Percentiles rank a stretch among this genome's conserved stretches.
phyloP scores from a whole-genome alignment of 2,888 invertebrate genomes.

The Pristionchus arcanus region DNA sequence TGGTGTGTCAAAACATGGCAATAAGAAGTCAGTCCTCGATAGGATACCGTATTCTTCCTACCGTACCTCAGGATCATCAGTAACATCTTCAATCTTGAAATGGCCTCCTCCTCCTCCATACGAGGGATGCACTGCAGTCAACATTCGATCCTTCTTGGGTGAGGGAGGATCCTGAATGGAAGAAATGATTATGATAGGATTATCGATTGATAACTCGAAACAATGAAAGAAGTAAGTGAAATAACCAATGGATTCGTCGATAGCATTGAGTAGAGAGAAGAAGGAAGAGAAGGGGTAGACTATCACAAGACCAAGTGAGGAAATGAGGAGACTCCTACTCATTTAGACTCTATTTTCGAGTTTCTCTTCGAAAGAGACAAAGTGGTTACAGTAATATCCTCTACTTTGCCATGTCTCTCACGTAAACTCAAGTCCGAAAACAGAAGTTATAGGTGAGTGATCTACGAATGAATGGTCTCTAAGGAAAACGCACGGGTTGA shows the following conservation, averaged over 20 bases:
- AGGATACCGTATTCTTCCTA: background rate
- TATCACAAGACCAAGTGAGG: slow-evolving; percentile 32
- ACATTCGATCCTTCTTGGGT: slow-evolving; percentile 51
- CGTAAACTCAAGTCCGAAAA: background rate
- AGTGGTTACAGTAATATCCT: background rate
- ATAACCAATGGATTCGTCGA: background rate
- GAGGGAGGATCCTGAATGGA: slow-evolving; percentile 25
- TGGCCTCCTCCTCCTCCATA: slow-evolving; percentile 54
- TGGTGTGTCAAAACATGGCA: slow-evolving; percentile 18
- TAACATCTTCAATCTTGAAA: slow-evolving; percentile 60
- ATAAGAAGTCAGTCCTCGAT: slow-evolving; percentile 12
- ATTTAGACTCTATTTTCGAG: slow-evolving; percentile 23
- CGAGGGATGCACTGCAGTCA: slow-evolving; percentile 59
- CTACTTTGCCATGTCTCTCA: background rate
- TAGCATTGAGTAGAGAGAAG: background rate
- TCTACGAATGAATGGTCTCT: background rate
- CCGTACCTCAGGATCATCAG: slow-evolving; percentile 60
- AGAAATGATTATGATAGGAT: background rate
- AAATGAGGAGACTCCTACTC: background rate
- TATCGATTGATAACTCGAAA: background rate
- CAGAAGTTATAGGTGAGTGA: background rate
- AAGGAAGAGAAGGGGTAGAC: slow-evolving; percentile 6
- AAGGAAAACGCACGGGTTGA: background rate
- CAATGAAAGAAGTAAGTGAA: background rate
- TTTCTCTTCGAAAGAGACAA: background rate